Conservation (phyloP, 2,113 vertebrate species). For the Felis catus region DNA sequence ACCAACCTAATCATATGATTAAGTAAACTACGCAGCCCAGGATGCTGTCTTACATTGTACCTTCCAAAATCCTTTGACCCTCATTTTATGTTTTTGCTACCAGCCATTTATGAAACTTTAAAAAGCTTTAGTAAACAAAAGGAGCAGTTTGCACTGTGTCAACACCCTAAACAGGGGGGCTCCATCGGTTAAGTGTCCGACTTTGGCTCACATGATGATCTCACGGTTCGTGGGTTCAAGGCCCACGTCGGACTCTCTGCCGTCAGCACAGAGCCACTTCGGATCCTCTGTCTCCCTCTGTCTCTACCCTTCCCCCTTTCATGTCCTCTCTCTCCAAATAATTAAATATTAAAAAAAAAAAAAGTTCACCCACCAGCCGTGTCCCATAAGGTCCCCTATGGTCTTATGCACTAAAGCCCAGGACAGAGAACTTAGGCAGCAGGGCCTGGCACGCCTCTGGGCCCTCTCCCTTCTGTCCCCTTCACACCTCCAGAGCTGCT, state of each 20-base stretch:
- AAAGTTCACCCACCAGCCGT: neutral
- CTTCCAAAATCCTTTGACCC: neutral
- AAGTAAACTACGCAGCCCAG: neutral
- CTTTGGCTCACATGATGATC: too few relatives aligned
- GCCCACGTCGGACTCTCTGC: too few relatives aligned
- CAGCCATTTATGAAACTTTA: neutral
- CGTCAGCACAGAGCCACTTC: too few relatives aligned
- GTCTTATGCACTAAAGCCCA: neutral
- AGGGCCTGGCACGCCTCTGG: neutral
- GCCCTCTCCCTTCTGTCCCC: neutral
- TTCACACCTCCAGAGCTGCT: fast-evolving
- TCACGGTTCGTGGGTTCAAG: too few relatives aligned
- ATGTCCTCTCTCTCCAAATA: too few relatives aligned
- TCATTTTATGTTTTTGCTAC: neutral
- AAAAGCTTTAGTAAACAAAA: neutral
- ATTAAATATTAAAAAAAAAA: too few relatives aligned
- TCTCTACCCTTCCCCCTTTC: too few relatives aligned
- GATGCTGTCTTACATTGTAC: neutral
- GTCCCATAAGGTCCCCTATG: neutral
- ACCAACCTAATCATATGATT: neutral
- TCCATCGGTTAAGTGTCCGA: too few relatives aligned
- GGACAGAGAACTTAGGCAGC: neutral
- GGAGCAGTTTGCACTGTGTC: neutral
- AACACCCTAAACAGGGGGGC: neutral
- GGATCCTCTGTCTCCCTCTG: too few relatives aligned